Evolutionary conservation across 1,140 invertebrate genomes (phyloP).

Genomic region (Trichogramma pretiosum): DNA sequence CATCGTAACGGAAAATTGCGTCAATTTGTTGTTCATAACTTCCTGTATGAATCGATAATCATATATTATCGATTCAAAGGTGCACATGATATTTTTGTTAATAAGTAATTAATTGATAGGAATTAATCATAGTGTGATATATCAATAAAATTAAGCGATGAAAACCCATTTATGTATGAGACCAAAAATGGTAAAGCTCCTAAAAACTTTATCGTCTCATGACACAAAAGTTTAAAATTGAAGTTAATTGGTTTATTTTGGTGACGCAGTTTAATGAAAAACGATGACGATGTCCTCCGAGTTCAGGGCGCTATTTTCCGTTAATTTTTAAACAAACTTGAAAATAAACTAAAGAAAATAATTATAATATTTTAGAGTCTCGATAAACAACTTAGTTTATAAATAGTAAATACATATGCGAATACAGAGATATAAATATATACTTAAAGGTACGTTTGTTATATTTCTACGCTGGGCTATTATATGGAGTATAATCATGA

Average conservation of each 20-base stretch:
- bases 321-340: slow-evolving; percentile 17
- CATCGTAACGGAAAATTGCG: slow-evolving; percentile 17
- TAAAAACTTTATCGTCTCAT: slow-evolving; percentile 6
- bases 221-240: background rate
- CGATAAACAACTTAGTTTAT: slow-evolving; percentile 42
- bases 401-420: slow-evolving; percentile 42
- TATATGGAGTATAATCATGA: slow-evolving; percentile 36
- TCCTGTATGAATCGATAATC: slow-evolving; percentile 13
- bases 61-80: slow-evolving; percentile 3
- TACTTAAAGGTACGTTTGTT: slow-evolving; percentile 40
- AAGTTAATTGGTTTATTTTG: slow-evolving; percentile 7
- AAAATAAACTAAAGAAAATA: slow-evolving; percentile 20
- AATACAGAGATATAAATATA: slow-evolving; percentile 29
- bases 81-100: slow-evolving; percentile 13
- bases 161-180: background rate
- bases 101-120: slow-evolving; percentile 7
- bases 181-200: background rate
- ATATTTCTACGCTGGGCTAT: slow-evolving; percentile 45
- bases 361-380: slow-evolving; percentile 35
- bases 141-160: background rate
- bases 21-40: slow-evolving; percentile 15
- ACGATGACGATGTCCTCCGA: slow-evolving; percentile 29
- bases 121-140: background rate
- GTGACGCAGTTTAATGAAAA: slow-evolving; percentile 31
- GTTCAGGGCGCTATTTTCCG: slow-evolving; percentile 19